Percentiles rank a stretch among this genome's conserved stretches.
Evolutionary conservation across 2,113 vertebrate genomes (phyloP).

Genomic region (Micronycteris hirsuta): DNA sequence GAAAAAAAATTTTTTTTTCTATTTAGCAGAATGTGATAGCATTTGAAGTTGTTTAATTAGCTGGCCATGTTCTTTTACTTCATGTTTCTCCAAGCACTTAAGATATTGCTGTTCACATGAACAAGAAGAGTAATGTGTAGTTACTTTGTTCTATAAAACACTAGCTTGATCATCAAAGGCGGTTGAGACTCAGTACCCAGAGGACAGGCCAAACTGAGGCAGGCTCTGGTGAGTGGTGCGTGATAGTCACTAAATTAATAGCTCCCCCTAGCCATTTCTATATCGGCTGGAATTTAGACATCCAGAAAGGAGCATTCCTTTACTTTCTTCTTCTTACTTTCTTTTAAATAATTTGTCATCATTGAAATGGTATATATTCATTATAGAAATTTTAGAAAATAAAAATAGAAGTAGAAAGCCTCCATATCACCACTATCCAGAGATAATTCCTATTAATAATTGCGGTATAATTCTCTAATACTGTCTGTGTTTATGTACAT

Average conservation of each 20-base stretch:
- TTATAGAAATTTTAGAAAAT: neutral
- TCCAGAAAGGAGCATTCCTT: neutral
- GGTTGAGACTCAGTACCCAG: neutral
- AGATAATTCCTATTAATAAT: neutral
- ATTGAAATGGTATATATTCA: neutral
- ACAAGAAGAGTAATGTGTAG: neutral
- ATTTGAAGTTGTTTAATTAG: conserved; percentile 25
- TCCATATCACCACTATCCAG: neutral
- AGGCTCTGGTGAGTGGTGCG: neutral
- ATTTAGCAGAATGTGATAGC: neutral
- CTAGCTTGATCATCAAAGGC: neutral
- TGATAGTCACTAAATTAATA: neutral
- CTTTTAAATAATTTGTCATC: neutral
- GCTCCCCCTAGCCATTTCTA: neutral
- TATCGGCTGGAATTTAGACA: neutral
- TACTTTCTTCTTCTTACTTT: neutral
- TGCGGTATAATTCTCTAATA: neutral
- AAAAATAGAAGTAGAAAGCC: neutral
- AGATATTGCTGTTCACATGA: neutral
- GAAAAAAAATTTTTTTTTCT: neutral
- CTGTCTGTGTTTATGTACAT: neutral
- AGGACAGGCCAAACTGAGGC: neutral
- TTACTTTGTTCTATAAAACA: neutral
- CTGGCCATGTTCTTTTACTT: neutral
- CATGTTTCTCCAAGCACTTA: neutral